Percentiles rank a stretch among this genome's conserved stretches.
phyloP scores from a whole-genome alignment of 2,113 vertebrate genomes.

The Oriolus oriolus region DNA sequence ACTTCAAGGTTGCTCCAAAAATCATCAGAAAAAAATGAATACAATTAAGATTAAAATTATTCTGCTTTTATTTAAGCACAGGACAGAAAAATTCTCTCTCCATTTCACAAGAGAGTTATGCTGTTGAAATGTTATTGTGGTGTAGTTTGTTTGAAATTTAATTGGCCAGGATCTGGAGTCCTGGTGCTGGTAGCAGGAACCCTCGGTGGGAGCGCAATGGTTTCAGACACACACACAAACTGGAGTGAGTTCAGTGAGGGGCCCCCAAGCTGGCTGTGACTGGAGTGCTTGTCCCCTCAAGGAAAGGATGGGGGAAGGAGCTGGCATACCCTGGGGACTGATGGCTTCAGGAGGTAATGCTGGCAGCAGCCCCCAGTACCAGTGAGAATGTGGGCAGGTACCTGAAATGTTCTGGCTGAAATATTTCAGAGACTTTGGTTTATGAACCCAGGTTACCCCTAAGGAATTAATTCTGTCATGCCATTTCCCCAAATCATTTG shows the following conservation, averaged over 20 bases:
- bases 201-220: background rate
- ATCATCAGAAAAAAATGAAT: background rate
- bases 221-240: background rate
- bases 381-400: background rate
- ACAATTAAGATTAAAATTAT: background rate
- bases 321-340: background rate
- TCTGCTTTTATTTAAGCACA: background rate
- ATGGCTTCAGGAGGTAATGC: accelerated
- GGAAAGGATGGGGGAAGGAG: background rate
- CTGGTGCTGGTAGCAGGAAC: background rate
- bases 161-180: accelerated
- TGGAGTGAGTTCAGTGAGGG: background rate
- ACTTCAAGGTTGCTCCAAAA: background rate
- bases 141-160: accelerated
- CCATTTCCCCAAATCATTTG: background rate
- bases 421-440: background rate
- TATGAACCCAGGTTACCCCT: background rate
- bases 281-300: background rate
- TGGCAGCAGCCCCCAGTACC: accelerated
- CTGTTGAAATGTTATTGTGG: background rate
- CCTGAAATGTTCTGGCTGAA: background rate
- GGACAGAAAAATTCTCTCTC: background rate
- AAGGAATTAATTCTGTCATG: background rate
- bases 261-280: accelerated
- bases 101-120: background rate